Evolutionary conservation across 2,888 invertebrate genomes (phyloP).

Genomic region (Lasioglossum zephyrum): DNA sequence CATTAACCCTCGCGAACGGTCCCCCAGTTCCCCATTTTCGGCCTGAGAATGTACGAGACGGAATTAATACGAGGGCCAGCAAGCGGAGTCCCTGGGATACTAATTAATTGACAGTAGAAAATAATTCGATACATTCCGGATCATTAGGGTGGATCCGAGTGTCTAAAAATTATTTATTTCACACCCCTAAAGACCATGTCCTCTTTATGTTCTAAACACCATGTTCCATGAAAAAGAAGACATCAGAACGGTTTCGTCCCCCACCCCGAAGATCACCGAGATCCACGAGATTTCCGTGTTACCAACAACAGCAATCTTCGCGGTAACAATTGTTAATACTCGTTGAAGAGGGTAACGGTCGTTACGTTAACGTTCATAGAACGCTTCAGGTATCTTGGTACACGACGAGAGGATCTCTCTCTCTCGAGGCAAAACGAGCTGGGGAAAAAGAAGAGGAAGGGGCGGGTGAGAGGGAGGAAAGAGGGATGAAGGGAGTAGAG

Average conservation of each 20-base stretch:
- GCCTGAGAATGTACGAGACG: neutral
- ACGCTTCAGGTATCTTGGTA: slow-evolving; percentile 23
- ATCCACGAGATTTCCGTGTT: neutral
- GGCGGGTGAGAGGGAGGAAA: neutral
- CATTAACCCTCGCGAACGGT: slow-evolving; percentile 38
- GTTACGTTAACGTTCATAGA: slow-evolving; percentile 26
- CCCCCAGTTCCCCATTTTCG: slow-evolving; percentile 1
- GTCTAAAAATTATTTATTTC: neutral
- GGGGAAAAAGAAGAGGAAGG: neutral
- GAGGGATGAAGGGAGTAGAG: neutral
- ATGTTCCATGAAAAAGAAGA: neutral
- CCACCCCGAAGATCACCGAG: too few species aligned
- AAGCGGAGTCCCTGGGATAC: neutral
- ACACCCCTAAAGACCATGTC: neutral
- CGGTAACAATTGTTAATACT: slow-evolving; percentile 25
- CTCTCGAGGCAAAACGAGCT: slow-evolving; percentile 10
- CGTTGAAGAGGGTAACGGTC: slow-evolving; percentile 26
- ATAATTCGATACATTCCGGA: neutral
- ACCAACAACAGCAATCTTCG: slow-evolving; percentile 18
- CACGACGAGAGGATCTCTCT: slow-evolving; percentile 12
- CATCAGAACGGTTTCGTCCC: neutral
- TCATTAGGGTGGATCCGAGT: neutral
- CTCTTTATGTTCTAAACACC: neutral
- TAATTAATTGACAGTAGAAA: neutral
- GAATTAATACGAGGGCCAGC: neutral